These are phyloP conservation scores for Sylvia atricapilla DNA, from an alignment of 2,113 vertebrate genomes.

Conservation along the genomic window DNA sequence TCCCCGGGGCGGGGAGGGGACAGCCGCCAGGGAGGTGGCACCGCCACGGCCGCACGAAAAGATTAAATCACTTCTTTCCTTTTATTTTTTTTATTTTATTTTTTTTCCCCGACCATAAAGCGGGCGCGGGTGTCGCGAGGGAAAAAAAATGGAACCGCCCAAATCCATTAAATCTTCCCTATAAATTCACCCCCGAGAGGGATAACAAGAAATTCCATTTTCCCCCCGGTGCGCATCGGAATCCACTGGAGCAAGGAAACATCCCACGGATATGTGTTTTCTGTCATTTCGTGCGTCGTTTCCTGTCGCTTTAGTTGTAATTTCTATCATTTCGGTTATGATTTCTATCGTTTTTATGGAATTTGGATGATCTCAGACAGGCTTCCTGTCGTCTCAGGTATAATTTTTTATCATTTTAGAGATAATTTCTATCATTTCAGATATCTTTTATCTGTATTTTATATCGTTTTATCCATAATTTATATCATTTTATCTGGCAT, in stretches of 20 bases:
- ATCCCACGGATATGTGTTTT: not conserved
- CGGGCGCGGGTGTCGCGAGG: not conserved
- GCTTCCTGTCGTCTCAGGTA: too few species aligned
- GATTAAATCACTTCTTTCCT: too few species aligned
- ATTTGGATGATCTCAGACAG: not conserved
- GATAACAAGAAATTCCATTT: not conserved
- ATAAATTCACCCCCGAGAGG: not conserved
- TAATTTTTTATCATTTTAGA: not conserved
- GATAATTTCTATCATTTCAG: not conserved
- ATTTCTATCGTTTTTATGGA: not conserved
- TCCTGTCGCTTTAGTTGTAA: accelerated
- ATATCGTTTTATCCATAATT: accelerated
- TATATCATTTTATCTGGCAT: not conserved
- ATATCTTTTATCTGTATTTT: not conserved
- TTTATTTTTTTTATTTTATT: too few species aligned
- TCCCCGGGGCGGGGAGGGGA: not conserved
- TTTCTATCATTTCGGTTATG: not conserved
- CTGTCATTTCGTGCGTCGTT: too few species aligned
- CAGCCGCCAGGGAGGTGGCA: not conserved
- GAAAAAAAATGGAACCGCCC: not conserved
- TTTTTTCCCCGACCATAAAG: not conserved
- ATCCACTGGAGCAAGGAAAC: not conserved
- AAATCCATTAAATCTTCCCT: not conserved
- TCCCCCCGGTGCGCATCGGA: not conserved
- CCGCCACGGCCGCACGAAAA: not conserved